Conservation (phyloP, 2,888 invertebrate genomes). For the Ditula angustiorana region DNA sequence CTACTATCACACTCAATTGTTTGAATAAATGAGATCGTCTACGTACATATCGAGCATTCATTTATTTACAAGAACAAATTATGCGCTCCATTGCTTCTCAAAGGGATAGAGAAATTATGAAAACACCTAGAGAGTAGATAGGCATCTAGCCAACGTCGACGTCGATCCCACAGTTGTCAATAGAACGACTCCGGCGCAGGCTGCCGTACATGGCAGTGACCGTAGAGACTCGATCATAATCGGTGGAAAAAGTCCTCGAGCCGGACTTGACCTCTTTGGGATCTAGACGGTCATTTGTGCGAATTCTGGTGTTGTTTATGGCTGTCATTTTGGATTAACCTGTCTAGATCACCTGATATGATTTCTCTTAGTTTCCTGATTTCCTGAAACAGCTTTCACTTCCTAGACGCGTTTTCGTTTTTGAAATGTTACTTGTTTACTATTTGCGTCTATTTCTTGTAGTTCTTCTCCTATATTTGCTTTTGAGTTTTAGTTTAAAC, state of each 20-base stretch:
- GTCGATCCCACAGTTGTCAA: conserved; percentile 82
- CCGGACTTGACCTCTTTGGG: conserved; percentile 79
- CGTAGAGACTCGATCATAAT: conserved; percentile 73
- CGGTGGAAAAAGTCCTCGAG: conserved; percentile 76
- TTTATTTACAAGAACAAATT: conserved; percentile 30
- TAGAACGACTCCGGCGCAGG: conserved; percentile 67
- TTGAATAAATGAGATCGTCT: too few species aligned
- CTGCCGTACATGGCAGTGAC: conserved; percentile 77
- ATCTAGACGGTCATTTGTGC: conserved; percentile 53
- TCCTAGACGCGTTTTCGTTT: conserved; percentile 28
- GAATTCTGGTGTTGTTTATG: conserved; percentile 41
- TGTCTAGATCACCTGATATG: conserved; percentile 36
- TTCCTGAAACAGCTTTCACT: conserved; percentile 37
- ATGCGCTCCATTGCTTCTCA: conserved; percentile 55
- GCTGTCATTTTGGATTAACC: conserved; percentile 38
- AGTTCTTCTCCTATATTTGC: not conserved
- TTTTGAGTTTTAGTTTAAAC: not conserved
- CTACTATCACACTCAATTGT: too few species aligned
- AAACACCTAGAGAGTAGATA: conserved; percentile 73
- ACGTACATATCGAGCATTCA: not conserved
- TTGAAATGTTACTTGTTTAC: not conserved
- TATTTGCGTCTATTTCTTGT: not conserved
- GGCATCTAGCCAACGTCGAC: conserved; percentile 66
- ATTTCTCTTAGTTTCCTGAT: conserved; percentile 35
- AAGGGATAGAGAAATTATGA: conserved; percentile 73